Conservation (phyloP, 2,113 vertebrate genomes). For the Sminthopsis crassicaudata region DNA sequence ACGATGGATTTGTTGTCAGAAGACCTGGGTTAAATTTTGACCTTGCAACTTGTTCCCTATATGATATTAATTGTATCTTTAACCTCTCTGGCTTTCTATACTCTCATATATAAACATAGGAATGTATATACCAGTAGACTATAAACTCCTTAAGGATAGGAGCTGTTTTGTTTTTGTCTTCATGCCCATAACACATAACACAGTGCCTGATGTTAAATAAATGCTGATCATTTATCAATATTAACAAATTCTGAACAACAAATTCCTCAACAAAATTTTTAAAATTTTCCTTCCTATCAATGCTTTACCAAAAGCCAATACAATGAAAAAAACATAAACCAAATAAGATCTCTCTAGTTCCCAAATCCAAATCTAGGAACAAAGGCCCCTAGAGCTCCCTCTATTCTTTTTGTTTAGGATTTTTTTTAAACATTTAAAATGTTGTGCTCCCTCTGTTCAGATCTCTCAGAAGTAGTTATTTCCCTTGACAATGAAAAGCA, state of each 20-base stretch:
- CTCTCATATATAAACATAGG: too few relatives aligned
- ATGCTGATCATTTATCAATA: not conserved
- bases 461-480: conserved; percentile 12
- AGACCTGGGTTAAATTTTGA: too few relatives aligned
- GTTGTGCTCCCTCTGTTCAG: conserved; percentile 7
- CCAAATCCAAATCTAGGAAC: not conserved
- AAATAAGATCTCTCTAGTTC: not conserved
- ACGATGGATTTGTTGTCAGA: too few relatives aligned
- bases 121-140: too few relatives aligned
- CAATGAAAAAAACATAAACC: not conserved
- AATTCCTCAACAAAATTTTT: not conserved
- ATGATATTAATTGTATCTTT: too few relatives aligned
- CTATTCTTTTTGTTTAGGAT: conserved; percentile 38
- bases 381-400: not conserved
- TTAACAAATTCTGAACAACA: not conserved
- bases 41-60: too few relatives aligned
- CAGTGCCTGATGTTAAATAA: not conserved
- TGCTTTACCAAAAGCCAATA: not conserved
- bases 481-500: not conserved
- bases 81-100: too few relatives aligned
- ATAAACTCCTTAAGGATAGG: too few relatives aligned
- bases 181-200: not conserved
- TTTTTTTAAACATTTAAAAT: conserved; percentile 38
- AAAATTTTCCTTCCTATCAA: not conserved
- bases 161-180: not conserved